Evolutionary conservation across 2,888 invertebrate species (phyloP).

Genomic region (Oxyteleia sp.): DNA sequence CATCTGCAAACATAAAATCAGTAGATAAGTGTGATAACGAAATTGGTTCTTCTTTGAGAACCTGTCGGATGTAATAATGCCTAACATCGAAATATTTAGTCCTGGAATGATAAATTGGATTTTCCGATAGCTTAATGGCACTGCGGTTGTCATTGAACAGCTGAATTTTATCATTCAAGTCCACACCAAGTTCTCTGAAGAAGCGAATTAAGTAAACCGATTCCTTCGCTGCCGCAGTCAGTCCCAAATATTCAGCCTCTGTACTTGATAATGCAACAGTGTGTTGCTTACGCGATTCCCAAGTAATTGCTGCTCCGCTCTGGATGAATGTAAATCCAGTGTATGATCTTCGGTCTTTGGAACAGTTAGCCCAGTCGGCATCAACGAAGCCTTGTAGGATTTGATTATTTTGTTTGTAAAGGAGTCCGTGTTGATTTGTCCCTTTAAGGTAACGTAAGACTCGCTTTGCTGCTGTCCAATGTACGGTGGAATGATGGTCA

Average conservation of each 20-base stretch:
- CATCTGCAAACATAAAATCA: conserved; percentile 11
- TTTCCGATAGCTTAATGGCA: conserved; percentile 21
- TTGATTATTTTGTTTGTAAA: neutral
- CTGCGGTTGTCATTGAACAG: conserved; percentile 37
- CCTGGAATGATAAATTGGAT: conserved; percentile 24
- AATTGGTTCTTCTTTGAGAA: neutral
- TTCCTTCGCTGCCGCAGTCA: conserved; percentile 12
- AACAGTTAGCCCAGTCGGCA: conserved; percentile 2
- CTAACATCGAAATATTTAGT: conserved; percentile 39
- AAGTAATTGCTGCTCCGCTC: neutral
- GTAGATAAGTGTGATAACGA: conserved; percentile 1
- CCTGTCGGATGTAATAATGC: conserved; percentile 34
- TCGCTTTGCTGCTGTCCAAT: conserved; percentile 27
- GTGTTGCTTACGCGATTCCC: conserved; percentile 16
- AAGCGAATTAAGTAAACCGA: conserved; percentile 30
- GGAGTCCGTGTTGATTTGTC: conserved; percentile 14
- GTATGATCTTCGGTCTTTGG: neutral
- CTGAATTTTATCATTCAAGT: neutral
- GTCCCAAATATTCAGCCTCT: conserved; percentile 50
- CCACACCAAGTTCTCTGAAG: conserved; percentile 21
- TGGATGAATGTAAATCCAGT: neutral
- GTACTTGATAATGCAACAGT: conserved; percentile 42
- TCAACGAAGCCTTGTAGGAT: neutral
- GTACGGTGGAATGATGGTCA: neutral
- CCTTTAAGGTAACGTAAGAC: conserved; percentile 13